phyloP scores from a whole-genome alignment of 2,797 vertebrate species.

The Dryobates pubescens region DNA sequence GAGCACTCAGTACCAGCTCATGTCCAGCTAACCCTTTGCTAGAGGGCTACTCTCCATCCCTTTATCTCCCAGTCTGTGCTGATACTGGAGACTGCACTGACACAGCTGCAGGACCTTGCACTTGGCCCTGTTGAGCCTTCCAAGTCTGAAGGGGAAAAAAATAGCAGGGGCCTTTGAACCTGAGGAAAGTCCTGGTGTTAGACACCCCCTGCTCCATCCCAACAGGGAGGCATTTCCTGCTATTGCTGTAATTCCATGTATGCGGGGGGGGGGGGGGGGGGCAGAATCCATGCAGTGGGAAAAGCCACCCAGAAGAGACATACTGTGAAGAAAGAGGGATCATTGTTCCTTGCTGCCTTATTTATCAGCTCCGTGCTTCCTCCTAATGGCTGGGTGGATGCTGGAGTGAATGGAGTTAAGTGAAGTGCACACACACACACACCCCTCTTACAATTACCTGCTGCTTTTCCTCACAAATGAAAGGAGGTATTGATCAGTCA shows the following conservation, averaged over 20 bases:
- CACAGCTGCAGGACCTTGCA: too few relatives aligned
- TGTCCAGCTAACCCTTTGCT: too few relatives aligned
- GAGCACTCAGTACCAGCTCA: too few relatives aligned
- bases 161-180: fast-evolving
- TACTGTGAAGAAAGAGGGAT: background rate
- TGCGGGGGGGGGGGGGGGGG: too few relatives aligned
- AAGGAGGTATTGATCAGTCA: background rate
- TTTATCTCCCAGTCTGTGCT: too few relatives aligned
- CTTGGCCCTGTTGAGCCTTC: background rate
- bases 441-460: background rate
- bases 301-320: background rate
- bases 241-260: background rate
- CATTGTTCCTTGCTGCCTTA: background rate
- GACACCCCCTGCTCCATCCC: fast-evolving
- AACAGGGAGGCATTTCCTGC: constrained; percentile 7
- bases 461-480: background rate
- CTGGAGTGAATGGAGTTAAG: background rate
- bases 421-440: background rate
- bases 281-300: background rate
- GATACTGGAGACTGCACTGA: too few relatives aligned
- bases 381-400: background rate
- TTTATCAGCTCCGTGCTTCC: background rate
- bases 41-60: too few relatives aligned
- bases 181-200: background rate
- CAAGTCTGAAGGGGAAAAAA: background rate